These are phyloP conservation scores for Ciconia maguari DNA, from an alignment of 2,113 vertebrate species.

Conservation along the genomic window DNA sequence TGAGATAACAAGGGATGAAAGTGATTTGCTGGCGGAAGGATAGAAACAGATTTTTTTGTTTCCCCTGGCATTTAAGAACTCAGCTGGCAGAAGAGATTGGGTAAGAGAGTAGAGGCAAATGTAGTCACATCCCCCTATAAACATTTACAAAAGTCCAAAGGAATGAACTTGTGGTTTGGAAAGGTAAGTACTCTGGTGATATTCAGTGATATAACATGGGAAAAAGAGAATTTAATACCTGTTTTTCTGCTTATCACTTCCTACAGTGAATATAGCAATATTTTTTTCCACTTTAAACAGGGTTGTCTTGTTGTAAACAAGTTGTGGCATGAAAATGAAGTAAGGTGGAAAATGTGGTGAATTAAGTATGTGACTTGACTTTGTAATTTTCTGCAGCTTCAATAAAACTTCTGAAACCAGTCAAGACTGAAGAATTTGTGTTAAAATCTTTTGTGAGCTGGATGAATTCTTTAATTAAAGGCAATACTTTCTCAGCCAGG, in stretches of 20 bases:
- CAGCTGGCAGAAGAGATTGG: neutral
- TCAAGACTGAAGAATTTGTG: neutral
- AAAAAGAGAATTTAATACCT: constrained; percentile 3
- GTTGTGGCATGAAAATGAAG: constrained; percentile 3
- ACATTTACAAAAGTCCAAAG: constrained; percentile 10
- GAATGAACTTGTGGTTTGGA: neutral
- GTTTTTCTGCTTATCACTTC: constrained; percentile 8
- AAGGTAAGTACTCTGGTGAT: neutral
- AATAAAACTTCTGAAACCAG: neutral
- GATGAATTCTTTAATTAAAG: constrained; percentile 20
- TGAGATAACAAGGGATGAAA: neutral
- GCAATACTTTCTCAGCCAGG: neutral
- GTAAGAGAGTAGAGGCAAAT: neutral
- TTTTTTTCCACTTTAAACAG: neutral
- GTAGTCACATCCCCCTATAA: neutral
- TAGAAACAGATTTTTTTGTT: neutral
- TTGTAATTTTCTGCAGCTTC: neutral
- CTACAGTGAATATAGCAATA: neutral
- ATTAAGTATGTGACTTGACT: constrained; percentile 2
- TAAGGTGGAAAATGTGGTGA: neutral
- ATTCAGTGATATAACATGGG: neutral
- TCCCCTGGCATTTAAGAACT: neutral
- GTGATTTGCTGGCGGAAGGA: neutral
- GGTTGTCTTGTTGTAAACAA: constrained; percentile 16
- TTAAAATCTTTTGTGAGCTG: neutral